Evolutionary conservation across 2,888 invertebrate genomes (phyloP), one percentile per base, ranked within the genome.

Genomic region (Drosophila formosana): DNA sequence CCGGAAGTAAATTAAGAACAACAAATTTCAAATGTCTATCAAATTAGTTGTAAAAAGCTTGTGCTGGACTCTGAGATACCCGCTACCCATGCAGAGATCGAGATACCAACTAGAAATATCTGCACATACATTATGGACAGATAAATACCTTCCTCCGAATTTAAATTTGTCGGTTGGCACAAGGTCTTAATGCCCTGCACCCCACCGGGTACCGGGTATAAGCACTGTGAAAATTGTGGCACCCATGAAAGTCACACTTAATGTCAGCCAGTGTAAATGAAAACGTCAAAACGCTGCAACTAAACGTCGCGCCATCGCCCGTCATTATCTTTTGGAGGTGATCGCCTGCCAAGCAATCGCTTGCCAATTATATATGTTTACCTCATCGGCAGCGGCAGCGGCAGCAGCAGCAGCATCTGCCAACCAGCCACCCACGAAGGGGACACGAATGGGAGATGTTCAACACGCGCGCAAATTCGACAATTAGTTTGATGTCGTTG

Each of bases 241-340:
- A 13, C 37, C 51, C 28, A 61, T 45, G 45, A 66, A 57, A 69
- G 65, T 65, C 50, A 28, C 67, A 57, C 77, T 88, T 64, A 80
- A 76, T 75, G 89, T 79, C 89, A 78, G 55, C 53, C 43, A 57
- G 5, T 45, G 51, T 28, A 80, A 81, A 80, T 80, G 66, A 80
- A 82, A 73, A 72, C 76, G 78, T 80, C 83, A 78, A 78, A 81
- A 75, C 43, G 37, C 18, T 28, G 46, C 26, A 13, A 25, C 30
- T 30, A 49, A 43, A 30, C 23, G 49, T 3, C 13, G 43, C 25
- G 34, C 11, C 11, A 37, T 37, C 49, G 58, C 57, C 58, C 41
- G 37, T 53, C 60, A 56, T 61, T 49, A 34, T 65, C 43, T 39
- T 78, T 62, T 75, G 78, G 68, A 75, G 46, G 11, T 53, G 75